Evolutionary conservation across 2,113 vertebrate species (phyloP), one percentile per base, ranked within the genome.

Genomic region (Bujurquina vittata): DNA sequence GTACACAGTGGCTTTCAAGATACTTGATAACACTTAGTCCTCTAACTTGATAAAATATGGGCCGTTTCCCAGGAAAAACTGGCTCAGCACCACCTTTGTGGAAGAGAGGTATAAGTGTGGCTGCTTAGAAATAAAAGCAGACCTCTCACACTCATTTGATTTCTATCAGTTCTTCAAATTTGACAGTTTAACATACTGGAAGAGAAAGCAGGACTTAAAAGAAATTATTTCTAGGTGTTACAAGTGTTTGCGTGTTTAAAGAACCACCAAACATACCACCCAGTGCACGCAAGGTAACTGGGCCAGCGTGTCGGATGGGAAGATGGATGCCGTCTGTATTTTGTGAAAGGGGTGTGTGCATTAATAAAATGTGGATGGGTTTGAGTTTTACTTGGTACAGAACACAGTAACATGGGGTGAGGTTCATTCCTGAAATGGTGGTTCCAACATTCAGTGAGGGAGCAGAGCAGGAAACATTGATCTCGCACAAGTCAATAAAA

Each of bases 321-420:
- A 49, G 46, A 72, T 72, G 67, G 67, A 54, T 72, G 26, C 6
- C 54, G 67, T 72, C 67, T 52, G 26, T 54, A 72, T 72, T 72
- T 72, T 54, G 67, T 54, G 61, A 61, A 83, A 82, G 72, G 88
- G 88, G 43, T 31, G 58, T 57, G 88, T 90, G 87, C 88, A 88
- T 86, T 85, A 87, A 62, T 78, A 55, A 81, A 79, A 86, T 23
- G 56, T 85, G 75, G 60, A 79, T 72, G 83, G 35, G 43, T 75
- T 85, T 79, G 46, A 49, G 77, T 81, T 74, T 46, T 65, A 46
- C 63, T 46, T 65, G 56, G 75, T 87, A 80, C 77, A 52, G 43
- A 52, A 72, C 15, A 3, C 52, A 72, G 43, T 72, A 83, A 74
- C 82, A 74, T 7, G 2, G 46, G 81, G 74, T 49, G 37, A 57